Conservation (phyloP, 92 coral and sea anemone species). For the Phenganax marumi region DNA sequence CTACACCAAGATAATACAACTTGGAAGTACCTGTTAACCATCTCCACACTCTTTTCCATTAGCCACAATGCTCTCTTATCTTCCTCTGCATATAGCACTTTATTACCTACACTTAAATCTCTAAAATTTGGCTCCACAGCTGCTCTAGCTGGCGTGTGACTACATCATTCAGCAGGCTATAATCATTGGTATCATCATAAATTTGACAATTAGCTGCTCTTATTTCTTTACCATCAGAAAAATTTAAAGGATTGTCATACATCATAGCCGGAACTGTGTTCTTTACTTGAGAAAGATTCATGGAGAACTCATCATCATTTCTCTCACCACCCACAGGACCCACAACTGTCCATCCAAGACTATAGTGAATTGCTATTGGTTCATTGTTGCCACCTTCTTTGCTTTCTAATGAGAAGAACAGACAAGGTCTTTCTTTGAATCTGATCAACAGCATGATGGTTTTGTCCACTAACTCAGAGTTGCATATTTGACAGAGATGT, state of each 20-base stretch:
- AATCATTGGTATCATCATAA: neutral
- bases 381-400: conserved; percentile 47
- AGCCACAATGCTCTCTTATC: conserved; percentile 47
- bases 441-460: conserved; percentile 51
- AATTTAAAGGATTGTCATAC: neutral
- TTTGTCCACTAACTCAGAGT: conserved; percentile 41
- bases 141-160: conserved; percentile 46
- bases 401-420: conserved; percentile 56
- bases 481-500: conserved; percentile 5
- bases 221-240: neutral
- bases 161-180: conserved; percentile 29
- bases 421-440: conserved; percentile 53
- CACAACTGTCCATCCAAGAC: conserved; percentile 69
- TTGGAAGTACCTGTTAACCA: conserved; percentile 47
- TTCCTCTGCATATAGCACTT: conserved; percentile 41
- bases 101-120: conserved; percentile 30
- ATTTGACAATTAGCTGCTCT: neutral
- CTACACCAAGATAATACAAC: conserved; percentile 54
- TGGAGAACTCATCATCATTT: conserved; percentile 37
- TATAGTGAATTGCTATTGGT: conserved; percentile 54
- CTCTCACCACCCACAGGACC: conserved; percentile 58
- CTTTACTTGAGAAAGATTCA: conserved; percentile 44
- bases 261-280: neutral
- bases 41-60: conserved; percentile 40
- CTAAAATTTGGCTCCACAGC: conserved; percentile 55